A percentile compares a stretch with the other conserved stretches of the same genome.
Evolutionary conservation across 2,888 invertebrate species (phyloP).

Genomic region (Hemicrepidius hirtus): DNA sequence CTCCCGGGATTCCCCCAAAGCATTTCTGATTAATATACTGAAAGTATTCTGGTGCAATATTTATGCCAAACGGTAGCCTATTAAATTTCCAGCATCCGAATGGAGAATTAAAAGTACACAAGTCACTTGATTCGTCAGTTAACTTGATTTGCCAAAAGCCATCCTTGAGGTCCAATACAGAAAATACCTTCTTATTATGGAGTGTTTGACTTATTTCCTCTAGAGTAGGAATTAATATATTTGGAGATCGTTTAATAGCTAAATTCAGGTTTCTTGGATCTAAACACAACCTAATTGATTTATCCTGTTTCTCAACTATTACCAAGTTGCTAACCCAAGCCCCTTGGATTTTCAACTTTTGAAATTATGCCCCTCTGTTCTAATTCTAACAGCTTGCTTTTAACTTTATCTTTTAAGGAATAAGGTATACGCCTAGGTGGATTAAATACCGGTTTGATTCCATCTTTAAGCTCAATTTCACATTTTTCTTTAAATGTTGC

Average conservation of each 20-base stretch:
- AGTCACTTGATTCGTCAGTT: conserved; percentile 25
- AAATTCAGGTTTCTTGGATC: conserved; percentile 60
- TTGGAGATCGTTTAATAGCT: conserved; percentile 1
- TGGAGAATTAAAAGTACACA: conserved; percentile 61
- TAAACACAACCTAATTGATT: conserved; percentile 58
- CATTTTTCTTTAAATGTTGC: conserved; percentile 36
- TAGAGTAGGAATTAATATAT: conserved; percentile 28
- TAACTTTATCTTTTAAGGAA: conserved; percentile 30
- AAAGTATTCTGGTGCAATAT: no score
- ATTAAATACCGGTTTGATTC: conserved; percentile 34
- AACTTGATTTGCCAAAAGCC: conserved; percentile 42
- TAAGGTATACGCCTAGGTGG: conserved; percentile 42
- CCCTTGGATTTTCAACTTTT: conserved; percentile 44
- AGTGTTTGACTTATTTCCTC: conserved; percentile 27
- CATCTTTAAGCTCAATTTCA: conserved; percentile 38
- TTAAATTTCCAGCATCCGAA: conserved; percentile 59
- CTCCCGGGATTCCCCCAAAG: conserved; percentile 62
- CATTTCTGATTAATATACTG: conserved; percentile 62
- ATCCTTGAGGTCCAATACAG: conserved; percentile 42
- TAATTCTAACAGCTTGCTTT: conserved; percentile 35
- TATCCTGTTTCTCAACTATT: conserved; percentile 59
- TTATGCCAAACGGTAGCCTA: no score
- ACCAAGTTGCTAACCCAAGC: no score
- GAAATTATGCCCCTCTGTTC: conserved; percentile 42
- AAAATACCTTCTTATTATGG: conserved; percentile 31